phyloP scores from a whole-genome alignment of 2,113 vertebrate genomes.

The Emydura subglobosa region DNA sequence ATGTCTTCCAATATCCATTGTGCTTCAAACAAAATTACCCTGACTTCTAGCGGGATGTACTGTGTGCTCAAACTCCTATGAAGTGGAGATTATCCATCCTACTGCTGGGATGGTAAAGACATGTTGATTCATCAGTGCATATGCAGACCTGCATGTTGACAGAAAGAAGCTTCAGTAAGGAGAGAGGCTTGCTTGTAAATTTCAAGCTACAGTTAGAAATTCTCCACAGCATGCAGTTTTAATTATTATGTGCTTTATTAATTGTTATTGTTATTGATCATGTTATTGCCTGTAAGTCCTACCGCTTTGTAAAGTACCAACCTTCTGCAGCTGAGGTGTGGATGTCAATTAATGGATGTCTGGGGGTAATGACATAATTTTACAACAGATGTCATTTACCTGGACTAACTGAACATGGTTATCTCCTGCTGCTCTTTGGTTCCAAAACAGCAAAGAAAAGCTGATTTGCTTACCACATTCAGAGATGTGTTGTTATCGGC shows the following conservation, averaged over 20 bases:
- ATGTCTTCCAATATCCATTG: rapidly evolving
- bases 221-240: conserved; percentile 29
- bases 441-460: conserved; percentile 17
- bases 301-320: conserved; percentile 38
- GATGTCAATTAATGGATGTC: conserved; percentile 34
- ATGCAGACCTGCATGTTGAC: background rate
- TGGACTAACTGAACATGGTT: conserved; percentile 22
- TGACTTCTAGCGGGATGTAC: background rate
- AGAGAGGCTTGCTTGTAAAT: background rate
- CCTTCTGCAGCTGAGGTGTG: conserved; percentile 19
- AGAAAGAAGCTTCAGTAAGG: background rate
- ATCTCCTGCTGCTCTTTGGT: conserved; percentile 6
- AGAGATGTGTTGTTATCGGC: conserved; percentile 21
- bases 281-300: conserved; percentile 33
- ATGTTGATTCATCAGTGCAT: background rate
- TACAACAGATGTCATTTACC: conserved; percentile 60
- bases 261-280: conserved; percentile 60
- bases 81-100: background rate
- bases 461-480: background rate
- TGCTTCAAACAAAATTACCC: background rate
- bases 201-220: background rate
- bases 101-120: background rate
- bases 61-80: background rate
- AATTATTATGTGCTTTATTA: conserved; percentile 68
- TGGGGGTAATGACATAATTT: conserved; percentile 48